Evolutionary conservation across 2,888 invertebrate species (phyloP), one percentile per base, ranked within the genome.

Genomic region (Microctonus brassicae): DNA sequence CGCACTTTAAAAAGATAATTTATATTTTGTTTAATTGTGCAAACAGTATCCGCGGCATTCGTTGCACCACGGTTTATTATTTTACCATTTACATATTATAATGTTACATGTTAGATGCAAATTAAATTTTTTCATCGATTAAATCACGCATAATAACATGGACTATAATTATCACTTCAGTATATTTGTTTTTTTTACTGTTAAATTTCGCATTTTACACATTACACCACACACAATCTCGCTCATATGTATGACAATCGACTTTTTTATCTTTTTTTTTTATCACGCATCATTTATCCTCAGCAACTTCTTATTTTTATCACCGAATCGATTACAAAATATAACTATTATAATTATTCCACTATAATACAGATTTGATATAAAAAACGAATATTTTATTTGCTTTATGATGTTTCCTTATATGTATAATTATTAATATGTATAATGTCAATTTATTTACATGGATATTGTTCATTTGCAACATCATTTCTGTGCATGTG

Each of bases 281-380:
- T 66, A 72, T 34, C 42, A 77, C 76, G 74, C 72, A 77, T 47
- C 47, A 47, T 20, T 47, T 47, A 47, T 47, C 17, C 17, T 17
- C 17, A 47, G 47, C 75, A 75, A 79, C 79, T 29, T 29, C 7
- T 29, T n/a, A 80, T 79, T 73, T 76, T 79, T 76, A 75, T 74
- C 78, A 78, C 77, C 78, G 78, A 80, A 73, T 79, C 77, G 81
- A 81, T 82, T 86, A 86, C 84, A 86, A 86, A 86, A 86, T 86
- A 86, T 86, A 85, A 83, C 26, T 55, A 55, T n/a, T 55, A 55
- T 55, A 84, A 84, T 86, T 86, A 84, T 84, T 83, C 82, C 80
- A 79, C 86, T 86, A 86, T 86, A 83, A 84, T 86, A 86, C 86
- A 86, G 82, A 83, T 85, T 81, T 86, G 83, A 86, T 86, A 86